Percentiles rank a stretch among this genome's conserved stretches.
phyloP scores from a whole-genome alignment of 2,797 vertebrate species.

The Eurystomus glaucurus region DNA sequence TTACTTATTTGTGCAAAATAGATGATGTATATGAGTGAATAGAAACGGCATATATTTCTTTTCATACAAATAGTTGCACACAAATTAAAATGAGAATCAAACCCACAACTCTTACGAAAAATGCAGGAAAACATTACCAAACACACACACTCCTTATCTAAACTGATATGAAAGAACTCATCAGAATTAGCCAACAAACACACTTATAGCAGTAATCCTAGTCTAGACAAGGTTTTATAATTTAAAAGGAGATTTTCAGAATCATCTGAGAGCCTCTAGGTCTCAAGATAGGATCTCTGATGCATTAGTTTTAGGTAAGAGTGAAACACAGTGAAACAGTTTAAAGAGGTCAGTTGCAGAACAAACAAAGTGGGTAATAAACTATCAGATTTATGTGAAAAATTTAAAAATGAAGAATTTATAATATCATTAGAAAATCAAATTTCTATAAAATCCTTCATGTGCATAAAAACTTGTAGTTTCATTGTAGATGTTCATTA shows the following conservation, averaged over 20 bases:
- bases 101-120: not conserved
- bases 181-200: not conserved
- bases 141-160: not conserved
- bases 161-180: not conserved
- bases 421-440: not conserved
- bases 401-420: fast-evolving
- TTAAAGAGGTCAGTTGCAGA: not conserved
- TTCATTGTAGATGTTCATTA: not conserved
- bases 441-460: not conserved
- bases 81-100: not conserved
- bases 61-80: not conserved
- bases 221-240: constrained; percentile 14
- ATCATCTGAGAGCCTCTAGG: not conserved
- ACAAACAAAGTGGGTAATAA: not conserved
- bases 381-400: not conserved
- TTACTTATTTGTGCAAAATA: not conserved
- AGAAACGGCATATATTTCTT: not conserved
- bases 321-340: not conserved
- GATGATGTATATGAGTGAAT: not conserved
- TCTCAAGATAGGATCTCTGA: not conserved
- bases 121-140: not conserved
- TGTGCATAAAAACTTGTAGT: not conserved
- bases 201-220: not conserved
- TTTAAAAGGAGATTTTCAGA: constrained; percentile 29
- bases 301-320: not conserved